phyloP scores from a whole-genome alignment of 2,113 vertebrate genomes.

The Planiliza haematocheilus region DNA sequence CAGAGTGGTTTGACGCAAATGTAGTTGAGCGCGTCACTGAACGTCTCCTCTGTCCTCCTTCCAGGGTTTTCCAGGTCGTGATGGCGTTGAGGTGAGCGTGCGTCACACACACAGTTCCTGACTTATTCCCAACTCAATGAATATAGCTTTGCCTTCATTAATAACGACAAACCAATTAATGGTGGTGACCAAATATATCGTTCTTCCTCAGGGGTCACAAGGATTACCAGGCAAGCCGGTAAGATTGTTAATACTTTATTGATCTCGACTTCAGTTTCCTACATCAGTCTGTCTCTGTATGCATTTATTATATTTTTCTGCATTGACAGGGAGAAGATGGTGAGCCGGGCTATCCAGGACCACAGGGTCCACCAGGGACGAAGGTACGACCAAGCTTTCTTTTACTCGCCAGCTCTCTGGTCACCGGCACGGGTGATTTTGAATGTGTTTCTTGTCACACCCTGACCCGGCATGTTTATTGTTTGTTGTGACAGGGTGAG shows the following conservation, averaged over 20 bases:
- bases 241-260: constrained; percentile 22
- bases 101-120: background rate
- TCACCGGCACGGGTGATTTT: background rate
- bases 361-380: constrained; percentile 81
- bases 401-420: constrained; percentile 11
- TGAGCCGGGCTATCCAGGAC: constrained; percentile 85
- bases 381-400: constrained; percentile 78
- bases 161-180: background rate
- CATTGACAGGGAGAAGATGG: constrained; percentile 89
- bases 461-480: background rate
- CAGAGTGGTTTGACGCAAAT: background rate
- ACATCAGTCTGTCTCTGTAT: no score
- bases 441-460: background rate
- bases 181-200: background rate
- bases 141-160: background rate
- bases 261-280: no score
- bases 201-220: constrained; percentile 82
- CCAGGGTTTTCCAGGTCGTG: constrained; percentile 86
- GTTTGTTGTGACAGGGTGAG: constrained; percentile 75
- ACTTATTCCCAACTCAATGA: background rate
- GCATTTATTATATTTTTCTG: constrained; percentile 21
- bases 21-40: background rate
- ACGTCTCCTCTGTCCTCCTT: constrained; percentile 34
- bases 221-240: constrained; percentile 89
- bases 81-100: constrained; percentile 84